phyloP scores from a whole-genome alignment of 92 coral and sea anemone genomes.

The Palythoa grandiflora region DNA sequence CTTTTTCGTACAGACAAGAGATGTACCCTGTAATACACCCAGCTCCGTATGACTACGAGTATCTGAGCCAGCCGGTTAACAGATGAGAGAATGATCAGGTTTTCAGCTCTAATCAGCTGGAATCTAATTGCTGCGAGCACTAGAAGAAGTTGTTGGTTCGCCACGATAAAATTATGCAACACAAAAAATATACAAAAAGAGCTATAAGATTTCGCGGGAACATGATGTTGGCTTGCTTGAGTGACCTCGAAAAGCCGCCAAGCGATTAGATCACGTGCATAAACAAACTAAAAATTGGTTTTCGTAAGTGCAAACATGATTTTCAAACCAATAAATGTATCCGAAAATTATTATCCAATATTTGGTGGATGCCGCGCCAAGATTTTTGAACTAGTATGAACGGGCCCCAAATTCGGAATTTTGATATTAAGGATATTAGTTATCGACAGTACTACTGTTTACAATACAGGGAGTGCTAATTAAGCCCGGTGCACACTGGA shows the following conservation, averaged over 20 bases:
- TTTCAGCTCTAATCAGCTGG: background rate
- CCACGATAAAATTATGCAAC: slow-evolving; percentile 54
- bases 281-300: slow-evolving; percentile 26
- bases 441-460: no score
- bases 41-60: background rate
- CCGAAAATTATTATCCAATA: slow-evolving; percentile 6
- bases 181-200: slow-evolving; percentile 46
- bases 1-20: slow-evolving; percentile 34
- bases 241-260: slow-evolving; percentile 26
- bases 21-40: slow-evolving; percentile 17
- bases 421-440: no score
- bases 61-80: slow-evolving; percentile 28
- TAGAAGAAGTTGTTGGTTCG: slow-evolving; percentile 61
- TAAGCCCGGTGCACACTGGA: no score
- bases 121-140: slow-evolving; percentile 23
- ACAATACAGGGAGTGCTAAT: no score
- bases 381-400: slow-evolving; percentile 34
- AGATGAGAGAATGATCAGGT: slow-evolving; percentile 2
- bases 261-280: slow-evolving; percentile 34
- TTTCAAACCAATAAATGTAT: slow-evolving; percentile 35
- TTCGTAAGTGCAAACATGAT: slow-evolving; percentile 32
- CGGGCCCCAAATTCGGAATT: background rate
- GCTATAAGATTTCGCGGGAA: slow-evolving; percentile 48
- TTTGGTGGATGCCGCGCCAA: slow-evolving; percentile 39
- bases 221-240: slow-evolving; percentile 44